A percentile compares a stretch with the other conserved stretches of the same genome.
phyloP scores from a whole-genome alignment of 2,888 invertebrate species.

The Microplitis manilae region DNA sequence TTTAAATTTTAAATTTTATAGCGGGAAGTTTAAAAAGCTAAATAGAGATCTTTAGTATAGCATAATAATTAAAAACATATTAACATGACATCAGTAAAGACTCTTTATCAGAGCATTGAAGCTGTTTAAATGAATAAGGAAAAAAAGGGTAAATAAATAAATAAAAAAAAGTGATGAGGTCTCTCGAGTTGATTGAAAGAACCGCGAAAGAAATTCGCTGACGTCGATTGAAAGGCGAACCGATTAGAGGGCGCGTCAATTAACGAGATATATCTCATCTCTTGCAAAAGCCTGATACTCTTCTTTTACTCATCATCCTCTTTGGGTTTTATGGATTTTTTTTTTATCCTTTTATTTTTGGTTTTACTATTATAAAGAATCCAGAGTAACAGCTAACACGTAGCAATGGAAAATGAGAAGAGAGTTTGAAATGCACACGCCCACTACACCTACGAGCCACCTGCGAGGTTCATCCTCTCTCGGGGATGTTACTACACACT shows the following conservation, averaged over 20 bases:
- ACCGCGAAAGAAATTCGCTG: conserved; percentile 35
- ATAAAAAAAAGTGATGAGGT: neutral
- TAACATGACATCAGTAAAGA: no score
- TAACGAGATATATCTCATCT: conserved; percentile 30
- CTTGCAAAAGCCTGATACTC: neutral
- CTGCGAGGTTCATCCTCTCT: conserved; percentile 43
- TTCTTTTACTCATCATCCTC: neutral
- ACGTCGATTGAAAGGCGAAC: conserved; percentile 35
- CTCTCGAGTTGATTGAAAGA: conserved; percentile 36
- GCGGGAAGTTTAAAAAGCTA: no score
- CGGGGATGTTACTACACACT: conserved; percentile 41
- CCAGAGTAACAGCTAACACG: conserved; percentile 19
- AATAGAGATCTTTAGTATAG: no score
- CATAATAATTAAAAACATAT: no score
- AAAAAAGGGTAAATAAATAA: conserved; percentile 2
- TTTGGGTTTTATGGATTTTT: neutral
- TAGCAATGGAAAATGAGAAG: conserved; percentile 35
- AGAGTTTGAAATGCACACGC: conserved; percentile 44
- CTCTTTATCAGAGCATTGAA: neutral
- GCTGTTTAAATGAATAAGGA: conserved; percentile 3
- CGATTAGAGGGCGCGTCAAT: conserved; percentile 31
- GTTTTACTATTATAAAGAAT: conserved; percentile 10
- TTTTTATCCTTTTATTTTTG: conserved; percentile 7
- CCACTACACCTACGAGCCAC: conserved; percentile 44
- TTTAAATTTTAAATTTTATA: no score